These are phyloP conservation scores for Bergia puertoricense DNA, from an alignment of 92 coral and sea anemone genomes.

Conservation along the genomic window DNA sequence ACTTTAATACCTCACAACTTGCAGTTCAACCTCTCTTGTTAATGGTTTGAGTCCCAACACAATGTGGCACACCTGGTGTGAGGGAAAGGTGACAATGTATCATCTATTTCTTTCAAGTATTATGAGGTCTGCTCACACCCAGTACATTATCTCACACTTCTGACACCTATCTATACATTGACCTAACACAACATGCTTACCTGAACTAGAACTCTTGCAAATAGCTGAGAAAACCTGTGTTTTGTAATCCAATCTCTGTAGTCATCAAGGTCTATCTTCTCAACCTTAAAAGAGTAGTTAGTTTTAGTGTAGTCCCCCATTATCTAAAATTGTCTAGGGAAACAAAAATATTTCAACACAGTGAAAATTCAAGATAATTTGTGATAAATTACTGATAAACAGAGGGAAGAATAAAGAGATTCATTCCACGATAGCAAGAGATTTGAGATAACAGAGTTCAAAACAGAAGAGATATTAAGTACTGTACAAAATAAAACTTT, in stretches of 20 bases:
- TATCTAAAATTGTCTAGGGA: too few species aligned
- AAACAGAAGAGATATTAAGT: too few species aligned
- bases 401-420: too few species aligned
- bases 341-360: too few species aligned
- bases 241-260: constrained; percentile 85
- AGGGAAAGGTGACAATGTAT: background rate
- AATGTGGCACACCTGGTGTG: constrained; percentile 87
- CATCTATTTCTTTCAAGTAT: background rate
- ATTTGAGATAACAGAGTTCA: too few species aligned
- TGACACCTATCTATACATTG: background rate
- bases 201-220: constrained; percentile 91
- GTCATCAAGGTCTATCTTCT: constrained; percentile 76
- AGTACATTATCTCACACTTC: background rate
- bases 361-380: too few species aligned
- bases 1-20: constrained; percentile 73
- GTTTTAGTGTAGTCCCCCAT: too few species aligned
- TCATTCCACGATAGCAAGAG: too few species aligned
- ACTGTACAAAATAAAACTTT: too few species aligned
- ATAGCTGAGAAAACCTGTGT: constrained; percentile 79
- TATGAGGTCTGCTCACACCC: background rate
- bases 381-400: too few species aligned
- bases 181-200: constrained; percentile 40
- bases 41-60: constrained; percentile 88
- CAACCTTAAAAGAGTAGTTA: constrained; percentile 56
- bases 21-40: constrained; percentile 89